phyloP scores from a whole-genome alignment of 2,888 invertebrate genomes.

The Ormyrus pomaceus region DNA sequence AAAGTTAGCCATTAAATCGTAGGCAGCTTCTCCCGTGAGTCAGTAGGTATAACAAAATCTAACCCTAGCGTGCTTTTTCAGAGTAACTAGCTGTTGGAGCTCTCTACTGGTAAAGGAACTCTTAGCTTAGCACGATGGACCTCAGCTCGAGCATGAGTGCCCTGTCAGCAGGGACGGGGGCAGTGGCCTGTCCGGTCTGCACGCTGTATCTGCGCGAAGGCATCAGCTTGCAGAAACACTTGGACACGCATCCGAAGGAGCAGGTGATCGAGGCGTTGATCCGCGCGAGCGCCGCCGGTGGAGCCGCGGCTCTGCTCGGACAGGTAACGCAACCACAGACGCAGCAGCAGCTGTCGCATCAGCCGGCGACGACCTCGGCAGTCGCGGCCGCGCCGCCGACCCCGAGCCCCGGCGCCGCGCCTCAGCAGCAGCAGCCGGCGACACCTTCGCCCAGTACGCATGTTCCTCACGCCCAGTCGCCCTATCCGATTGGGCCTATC shows the following conservation, averaged over 20 bases:
- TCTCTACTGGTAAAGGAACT: no score
- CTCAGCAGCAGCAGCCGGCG: conserved; percentile 50
- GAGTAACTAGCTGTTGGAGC: no score
- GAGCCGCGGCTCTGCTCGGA: conserved; percentile 63
- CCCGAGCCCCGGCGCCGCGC: conserved; percentile 9
- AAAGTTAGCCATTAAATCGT: no score
- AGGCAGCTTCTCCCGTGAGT: no score
- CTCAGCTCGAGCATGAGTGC: conserved; percentile 57
- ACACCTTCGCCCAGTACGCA: conserved; percentile 52
- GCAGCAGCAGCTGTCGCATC: neutral
- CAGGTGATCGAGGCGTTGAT: conserved; percentile 90
- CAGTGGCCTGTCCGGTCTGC: conserved; percentile 86
- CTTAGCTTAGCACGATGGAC: conserved; percentile 59
- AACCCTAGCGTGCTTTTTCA: no score
- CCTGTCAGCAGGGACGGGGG: conserved; percentile 59
- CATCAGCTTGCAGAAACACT: conserved; percentile 87
- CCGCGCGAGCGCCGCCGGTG: conserved; percentile 71
- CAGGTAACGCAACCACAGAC: conserved; percentile 40
- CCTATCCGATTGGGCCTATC: conserved; percentile 71
- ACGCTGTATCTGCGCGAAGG: conserved; percentile 89
- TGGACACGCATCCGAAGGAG: conserved; percentile 92
- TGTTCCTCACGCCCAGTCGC: conserved; percentile 64
- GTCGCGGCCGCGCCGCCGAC: conserved; percentile 16
- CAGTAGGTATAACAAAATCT: no score
- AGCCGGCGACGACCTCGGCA: conserved; percentile 4